Percentiles rank a stretch among this genome's conserved stretches.
Conservation (phyloP, 2,113 vertebrate genomes). For the Jacana jacana region DNA sequence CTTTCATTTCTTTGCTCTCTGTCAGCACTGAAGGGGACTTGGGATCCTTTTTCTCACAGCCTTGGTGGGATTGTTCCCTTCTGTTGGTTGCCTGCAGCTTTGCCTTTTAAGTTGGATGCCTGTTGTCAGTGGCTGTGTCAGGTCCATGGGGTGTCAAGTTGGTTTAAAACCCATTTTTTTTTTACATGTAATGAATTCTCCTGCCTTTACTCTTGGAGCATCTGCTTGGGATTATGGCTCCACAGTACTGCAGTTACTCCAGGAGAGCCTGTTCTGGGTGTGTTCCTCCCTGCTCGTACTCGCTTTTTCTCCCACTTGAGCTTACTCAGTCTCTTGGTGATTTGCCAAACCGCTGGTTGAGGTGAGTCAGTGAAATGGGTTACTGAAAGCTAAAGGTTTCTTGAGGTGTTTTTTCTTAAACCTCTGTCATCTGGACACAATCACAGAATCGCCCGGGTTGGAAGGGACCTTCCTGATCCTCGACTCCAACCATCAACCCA, state of each 20-base stretch:
- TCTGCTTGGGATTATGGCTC: background rate
- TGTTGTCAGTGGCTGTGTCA: background rate
- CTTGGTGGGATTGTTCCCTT: background rate
- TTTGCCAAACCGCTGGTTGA: background rate
- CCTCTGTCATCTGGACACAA: background rate
- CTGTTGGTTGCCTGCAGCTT: background rate
- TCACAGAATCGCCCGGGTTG: too few relatives aligned
- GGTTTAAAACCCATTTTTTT: background rate
- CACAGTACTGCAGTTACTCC: background rate
- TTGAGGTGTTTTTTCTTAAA: background rate
- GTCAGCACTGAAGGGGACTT: background rate
- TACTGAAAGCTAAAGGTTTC: background rate
- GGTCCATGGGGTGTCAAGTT: background rate
- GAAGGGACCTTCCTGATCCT: too few relatives aligned
- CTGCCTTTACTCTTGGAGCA: background rate
- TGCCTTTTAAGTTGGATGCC: background rate
- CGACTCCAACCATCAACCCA: too few relatives aligned
- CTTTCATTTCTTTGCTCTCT: background rate
- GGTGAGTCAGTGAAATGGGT: background rate
- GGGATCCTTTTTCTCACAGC: background rate
- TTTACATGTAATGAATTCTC: background rate
- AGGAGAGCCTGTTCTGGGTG: background rate
- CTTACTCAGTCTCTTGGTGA: background rate
- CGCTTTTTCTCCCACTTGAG: background rate
- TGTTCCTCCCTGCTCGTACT: background rate